Evolutionary conservation across 2,888 invertebrate genomes (phyloP), one percentile per base, ranked within the genome.

Genomic region (Tipula helvola): DNA sequence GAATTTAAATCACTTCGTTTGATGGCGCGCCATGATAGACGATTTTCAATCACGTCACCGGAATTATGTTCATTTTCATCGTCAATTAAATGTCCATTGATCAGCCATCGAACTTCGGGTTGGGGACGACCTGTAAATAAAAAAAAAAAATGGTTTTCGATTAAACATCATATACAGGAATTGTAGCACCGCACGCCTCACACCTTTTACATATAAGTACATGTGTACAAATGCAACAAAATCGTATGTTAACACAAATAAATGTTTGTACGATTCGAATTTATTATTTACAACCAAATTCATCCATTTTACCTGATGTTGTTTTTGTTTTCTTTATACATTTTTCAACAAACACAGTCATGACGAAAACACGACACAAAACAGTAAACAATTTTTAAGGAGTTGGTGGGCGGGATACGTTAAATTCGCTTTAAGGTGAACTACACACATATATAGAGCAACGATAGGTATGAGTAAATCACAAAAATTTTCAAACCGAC

Each of bases 41-140:
- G 93, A 92, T 97, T 97, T 92, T 97, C 97, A 89, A 96, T 97
- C 86, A 96, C 96, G 91, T 96, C 96, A 28, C 96, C 96, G 8
- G 96, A 95, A 91, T 96, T 96, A 91, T 96, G 95, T 90, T 96
- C 96, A 90, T 95, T 95, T 91, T 96, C 95, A 90, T 96, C 96
- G 91, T 96, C 96, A 83, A 96, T 95, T 86, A 95, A 93, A 86
- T 95, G 93, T 42, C 96, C 96, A 91, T 96, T 96, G 86, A 97
- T 95, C 87, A 96, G 93, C 97, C 97, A 97, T 88, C 95, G 94
- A 39, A 97, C 96, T 87, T 94, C 93, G 1, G 97, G 97, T 90
- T 96, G 95, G 1, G 97, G 97, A 86, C 95, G 95, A 89, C 96
- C 96, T 96, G 91, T 1, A 89, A 90, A 87, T 87, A 86, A 83